These are phyloP conservation scores for Danio kyathit DNA, from an alignment of 2,797 vertebrate genomes.

Conservation along the genomic window DNA sequence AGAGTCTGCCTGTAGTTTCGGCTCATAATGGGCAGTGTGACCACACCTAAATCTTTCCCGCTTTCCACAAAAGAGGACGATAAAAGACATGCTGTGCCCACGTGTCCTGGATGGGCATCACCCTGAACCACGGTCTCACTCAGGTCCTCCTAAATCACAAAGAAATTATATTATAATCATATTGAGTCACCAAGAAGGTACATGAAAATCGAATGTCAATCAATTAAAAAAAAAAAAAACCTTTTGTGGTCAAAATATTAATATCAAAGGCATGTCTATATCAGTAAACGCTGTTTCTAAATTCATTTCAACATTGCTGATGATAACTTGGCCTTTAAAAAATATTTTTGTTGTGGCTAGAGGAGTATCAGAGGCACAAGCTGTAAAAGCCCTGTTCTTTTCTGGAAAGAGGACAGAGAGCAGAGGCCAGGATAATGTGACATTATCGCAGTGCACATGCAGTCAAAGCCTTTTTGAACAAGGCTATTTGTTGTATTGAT, in stretches of 20 bases:
- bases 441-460: too few species aligned
- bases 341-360: too few species aligned
- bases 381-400: too few species aligned
- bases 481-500: too few species aligned
- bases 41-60: constrained; percentile 87
- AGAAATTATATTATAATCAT: background rate
- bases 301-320: too few species aligned
- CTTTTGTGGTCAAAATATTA: background rate
- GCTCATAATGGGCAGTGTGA: constrained; percentile 95
- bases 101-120: constrained; percentile 87
- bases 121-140: constrained; percentile 89
- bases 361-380: too few species aligned
- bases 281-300: too few species aligned
- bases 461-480: too few species aligned
- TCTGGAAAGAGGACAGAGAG: too few species aligned
- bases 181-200: background rate
- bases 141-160: constrained; percentile 87
- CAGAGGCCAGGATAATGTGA: too few species aligned
- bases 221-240: background rate
- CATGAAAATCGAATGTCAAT: background rate
- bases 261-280: background rate
- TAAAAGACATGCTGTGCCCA: constrained; percentile 92
- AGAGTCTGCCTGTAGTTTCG: constrained; percentile 92
- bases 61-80: constrained; percentile 90
- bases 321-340: too few species aligned